Evolutionary conservation across 1,140 invertebrate genomes (phyloP).

Genomic region (Daktulosphaira vitifoliae): DNA sequence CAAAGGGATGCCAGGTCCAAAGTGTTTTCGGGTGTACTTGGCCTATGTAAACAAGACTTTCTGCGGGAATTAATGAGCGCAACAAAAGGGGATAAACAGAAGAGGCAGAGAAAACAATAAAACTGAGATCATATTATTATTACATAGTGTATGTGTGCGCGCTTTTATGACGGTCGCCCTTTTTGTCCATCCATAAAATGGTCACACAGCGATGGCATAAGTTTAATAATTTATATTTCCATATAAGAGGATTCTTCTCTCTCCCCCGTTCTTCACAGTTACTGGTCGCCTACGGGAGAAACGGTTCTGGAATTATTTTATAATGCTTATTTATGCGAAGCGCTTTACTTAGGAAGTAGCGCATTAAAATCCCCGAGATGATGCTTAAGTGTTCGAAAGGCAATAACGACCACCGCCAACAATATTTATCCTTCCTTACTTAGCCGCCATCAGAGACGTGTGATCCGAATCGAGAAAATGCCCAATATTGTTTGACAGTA

Average conservation of each 20-base stretch:
- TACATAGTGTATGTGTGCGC: neutral
- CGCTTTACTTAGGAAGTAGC: constrained; percentile 18
- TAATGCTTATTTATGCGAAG: constrained; percentile 32
- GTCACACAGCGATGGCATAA: constrained; percentile 19
- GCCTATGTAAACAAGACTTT: constrained; percentile 32
- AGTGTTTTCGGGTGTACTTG: constrained; percentile 29
- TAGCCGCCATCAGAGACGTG: no score
- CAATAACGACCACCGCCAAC: neutral
- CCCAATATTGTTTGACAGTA: no score
- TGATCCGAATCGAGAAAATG: no score
- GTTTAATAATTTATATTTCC: constrained; percentile 34
- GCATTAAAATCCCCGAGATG: constrained; percentile 22
- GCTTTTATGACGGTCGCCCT: constrained; percentile 25
- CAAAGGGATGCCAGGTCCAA: neutral
- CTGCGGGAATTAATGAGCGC: constrained; percentile 29
- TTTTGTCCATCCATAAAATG: constrained; percentile 30
- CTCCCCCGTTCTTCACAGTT: neutral
- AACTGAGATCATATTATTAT: constrained; percentile 12
- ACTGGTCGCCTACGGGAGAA: neutral
- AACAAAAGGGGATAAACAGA: neutral
- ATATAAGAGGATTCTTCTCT: constrained; percentile 24
- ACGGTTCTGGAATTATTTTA: constrained; percentile 24
- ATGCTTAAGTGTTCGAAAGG: constrained; percentile 15
- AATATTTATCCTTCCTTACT: no score
- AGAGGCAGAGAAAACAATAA: constrained; percentile 24